These are phyloP conservation scores for Gorsachius goisagi DNA, from an alignment of 2,113 vertebrate species.

Conservation along the genomic window DNA sequence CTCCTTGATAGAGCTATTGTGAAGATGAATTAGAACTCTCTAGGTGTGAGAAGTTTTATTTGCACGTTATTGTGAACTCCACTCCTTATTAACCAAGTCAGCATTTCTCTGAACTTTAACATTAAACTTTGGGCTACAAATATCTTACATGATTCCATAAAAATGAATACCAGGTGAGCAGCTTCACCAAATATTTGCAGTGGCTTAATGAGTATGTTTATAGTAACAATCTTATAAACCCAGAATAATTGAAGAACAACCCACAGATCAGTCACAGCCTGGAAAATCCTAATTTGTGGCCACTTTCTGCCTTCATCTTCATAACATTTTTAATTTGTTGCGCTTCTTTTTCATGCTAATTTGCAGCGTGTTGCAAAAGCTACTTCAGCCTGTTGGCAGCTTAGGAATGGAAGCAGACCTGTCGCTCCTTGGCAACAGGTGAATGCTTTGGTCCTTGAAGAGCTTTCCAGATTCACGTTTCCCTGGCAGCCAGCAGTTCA, in stretches of 20 bases:
- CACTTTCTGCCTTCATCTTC: background rate
- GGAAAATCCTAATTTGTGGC: background rate
- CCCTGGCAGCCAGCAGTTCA: background rate
- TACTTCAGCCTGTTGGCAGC: background rate
- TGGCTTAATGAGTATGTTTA: background rate
- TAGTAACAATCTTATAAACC: background rate
- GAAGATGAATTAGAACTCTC: background rate
- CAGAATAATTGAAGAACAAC: background rate
- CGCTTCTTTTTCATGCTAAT: slow-evolving; percentile 10
- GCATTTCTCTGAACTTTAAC: background rate
- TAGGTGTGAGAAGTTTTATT: background rate
- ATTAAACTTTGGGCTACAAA: background rate
- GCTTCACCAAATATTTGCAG: background rate
- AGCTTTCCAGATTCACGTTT: background rate
- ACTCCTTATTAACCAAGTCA: background rate
- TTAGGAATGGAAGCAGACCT: slow-evolving; percentile 20
- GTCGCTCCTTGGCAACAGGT: slow-evolving; percentile 35
- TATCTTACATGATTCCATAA: background rate
- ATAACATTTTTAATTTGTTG: background rate
- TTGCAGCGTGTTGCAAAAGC: background rate
- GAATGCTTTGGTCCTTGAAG: slow-evolving; percentile 1
- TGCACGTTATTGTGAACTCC: background rate
- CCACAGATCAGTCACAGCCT: background rate
- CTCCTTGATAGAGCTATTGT: background rate
- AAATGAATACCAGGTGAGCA: background rate